Evolutionary conservation across 1,140 invertebrate species (phyloP).

Genomic region (Dufourea novaeangliae): DNA sequence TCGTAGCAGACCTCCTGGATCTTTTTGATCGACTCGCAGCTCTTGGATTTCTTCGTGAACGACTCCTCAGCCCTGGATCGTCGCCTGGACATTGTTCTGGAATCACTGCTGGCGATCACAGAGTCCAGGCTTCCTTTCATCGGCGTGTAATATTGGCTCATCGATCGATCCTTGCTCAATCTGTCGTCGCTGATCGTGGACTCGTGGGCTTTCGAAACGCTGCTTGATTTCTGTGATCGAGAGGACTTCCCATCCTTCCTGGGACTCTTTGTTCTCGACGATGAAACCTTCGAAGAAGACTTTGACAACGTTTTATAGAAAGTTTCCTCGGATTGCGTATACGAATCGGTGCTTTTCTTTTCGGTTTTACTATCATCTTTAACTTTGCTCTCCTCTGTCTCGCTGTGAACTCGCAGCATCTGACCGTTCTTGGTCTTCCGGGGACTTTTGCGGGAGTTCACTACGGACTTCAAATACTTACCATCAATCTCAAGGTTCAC

Average conservation of each 20-base stretch:
- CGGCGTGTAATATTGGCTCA: conserved; percentile 57
- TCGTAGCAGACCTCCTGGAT: conserved; percentile 55
- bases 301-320: conserved; percentile 39
- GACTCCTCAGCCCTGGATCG: conserved; percentile 39
- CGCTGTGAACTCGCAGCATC: conserved; percentile 10
- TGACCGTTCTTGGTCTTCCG: conserved; percentile 62
- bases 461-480: conserved; percentile 76
- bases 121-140: conserved; percentile 78
- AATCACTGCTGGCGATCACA: conserved; percentile 67
- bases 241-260: conserved; percentile 31
- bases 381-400: conserved; percentile 6
- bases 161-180: conserved; percentile 13
- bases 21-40: conserved; percentile 77
- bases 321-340: conserved; percentile 33
- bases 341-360: conserved; percentile 14
- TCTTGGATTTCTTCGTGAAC: conserved; percentile 78
- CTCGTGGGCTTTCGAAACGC: conserved; percentile 30
- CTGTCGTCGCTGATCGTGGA: conserved; percentile 39
- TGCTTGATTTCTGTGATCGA: background rate
- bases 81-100: conserved; percentile 31
- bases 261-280: conserved; percentile 28
- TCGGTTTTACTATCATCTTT: background rate
- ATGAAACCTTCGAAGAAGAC: conserved; percentile 22
- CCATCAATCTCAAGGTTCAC: conserved; percentile 74
- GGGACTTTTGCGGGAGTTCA: conserved; percentile 75